Conservation (phyloP, 2,797 vertebrate genomes). For the Thaleichthys pacificus region DNA sequence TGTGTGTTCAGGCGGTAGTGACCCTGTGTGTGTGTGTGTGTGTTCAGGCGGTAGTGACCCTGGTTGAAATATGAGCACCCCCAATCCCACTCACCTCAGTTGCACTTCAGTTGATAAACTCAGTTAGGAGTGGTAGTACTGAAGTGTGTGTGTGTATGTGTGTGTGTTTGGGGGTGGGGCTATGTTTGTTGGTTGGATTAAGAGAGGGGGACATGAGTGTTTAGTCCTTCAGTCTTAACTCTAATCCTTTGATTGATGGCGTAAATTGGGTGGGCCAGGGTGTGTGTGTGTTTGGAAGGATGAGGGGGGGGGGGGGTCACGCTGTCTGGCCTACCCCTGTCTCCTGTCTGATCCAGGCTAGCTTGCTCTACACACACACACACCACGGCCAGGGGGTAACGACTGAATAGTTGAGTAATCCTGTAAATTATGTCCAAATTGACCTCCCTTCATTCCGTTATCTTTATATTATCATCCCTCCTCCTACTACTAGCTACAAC, state of each 20-base stretch:
- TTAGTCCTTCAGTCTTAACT: constrained; percentile 40
- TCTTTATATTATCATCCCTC: too few relatives aligned
- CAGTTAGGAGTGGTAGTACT: not conserved
- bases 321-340: constrained; percentile 52
- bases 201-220: constrained; percentile 40
- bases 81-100: constrained; percentile 17
- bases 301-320: constrained; percentile 17
- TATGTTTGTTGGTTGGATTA: constrained; percentile 48
- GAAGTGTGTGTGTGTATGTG: constrained; percentile 12
- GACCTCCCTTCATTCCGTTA: not conserved
- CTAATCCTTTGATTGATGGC: constrained; percentile 68
- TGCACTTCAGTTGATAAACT: constrained; percentile 21
- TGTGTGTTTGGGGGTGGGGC: constrained; percentile 20
- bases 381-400: not conserved
- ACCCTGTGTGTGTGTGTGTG: constrained; percentile 7
- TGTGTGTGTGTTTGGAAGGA: constrained; percentile 36
- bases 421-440: too few relatives aligned
- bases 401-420: too few relatives aligned
- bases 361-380: constrained; percentile 16
- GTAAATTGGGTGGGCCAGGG: constrained; percentile 62
- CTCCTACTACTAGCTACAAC: not conserved
- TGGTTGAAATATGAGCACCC: constrained; percentile 30
- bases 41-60: constrained; percentile 22
- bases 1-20: not conserved
- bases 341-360: constrained; percentile 50